Evolutionary conservation across 2,888 invertebrate genomes (phyloP), one percentile per base, ranked within the genome.

Genomic region (Sinotaia quadrata): DNA sequence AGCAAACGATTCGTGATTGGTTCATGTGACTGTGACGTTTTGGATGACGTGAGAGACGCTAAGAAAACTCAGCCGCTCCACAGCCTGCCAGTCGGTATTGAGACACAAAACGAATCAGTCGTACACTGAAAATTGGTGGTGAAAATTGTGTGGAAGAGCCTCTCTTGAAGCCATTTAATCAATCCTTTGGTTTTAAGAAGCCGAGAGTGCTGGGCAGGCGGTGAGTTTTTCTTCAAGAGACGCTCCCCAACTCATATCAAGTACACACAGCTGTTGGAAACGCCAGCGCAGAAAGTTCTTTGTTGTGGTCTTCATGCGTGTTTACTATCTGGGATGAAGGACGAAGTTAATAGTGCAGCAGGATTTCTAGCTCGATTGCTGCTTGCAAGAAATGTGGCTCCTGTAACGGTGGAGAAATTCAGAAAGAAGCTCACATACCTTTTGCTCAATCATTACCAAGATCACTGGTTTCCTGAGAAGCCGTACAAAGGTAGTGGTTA

Each of bases 391-490:
- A 75, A 77, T 59, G 75, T 78, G 57, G 75, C 73, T 54, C 68
- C 74, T n/a, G 71, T 76, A 52, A 75, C 74, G 63, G 68, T 76
- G 24, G 71, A 74, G 33, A 74, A 67, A 21, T 84, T 84, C 70
- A 78, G 79, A 37, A 41, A 61, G 15, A 73, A 65, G 47, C 68
- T 85, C 44, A 75, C 75, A 36, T 74, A 77, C 61, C 62, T 81
- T 54, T 68, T 87, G 62, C 74, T 77, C 52, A 72, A 73, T n/a
- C 89, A 91, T 71, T 92, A 91, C 82, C 87, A 91, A 84, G 91
- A 92, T 87, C 93, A 93, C 85, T 93, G 93, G 93, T 93, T 93
- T 86, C 93, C 93, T 31, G 92, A 93, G 75, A 90, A 91, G 81
- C 93, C 93, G 56, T 91, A 90, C 82, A 92, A 91, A 87, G 93